These are phyloP conservation scores for Forficula auricularia DNA, from an alignment of 1,140 invertebrate genomes.

Conservation along the genomic window DNA sequence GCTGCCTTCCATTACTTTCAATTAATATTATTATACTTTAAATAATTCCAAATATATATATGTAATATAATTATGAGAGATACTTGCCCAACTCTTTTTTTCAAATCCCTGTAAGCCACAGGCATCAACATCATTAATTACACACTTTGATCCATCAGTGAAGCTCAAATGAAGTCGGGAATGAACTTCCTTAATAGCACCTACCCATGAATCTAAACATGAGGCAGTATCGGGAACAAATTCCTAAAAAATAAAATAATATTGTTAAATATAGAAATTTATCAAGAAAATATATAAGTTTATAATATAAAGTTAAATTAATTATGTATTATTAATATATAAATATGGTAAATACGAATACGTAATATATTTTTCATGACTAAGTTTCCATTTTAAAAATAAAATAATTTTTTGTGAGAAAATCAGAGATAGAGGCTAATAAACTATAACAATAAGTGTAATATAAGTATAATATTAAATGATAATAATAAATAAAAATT, in stretches of 20 bases:
- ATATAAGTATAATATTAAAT: no score
- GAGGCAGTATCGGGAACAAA: constrained; percentile 66
- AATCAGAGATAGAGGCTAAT: no score
- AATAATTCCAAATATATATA: no score
- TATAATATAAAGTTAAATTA: constrained; percentile 1
- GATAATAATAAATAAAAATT: no score
- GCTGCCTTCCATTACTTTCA: no score
- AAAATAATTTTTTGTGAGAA: no score
- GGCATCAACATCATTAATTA: constrained; percentile 45
- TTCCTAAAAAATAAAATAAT: constrained; percentile 29
- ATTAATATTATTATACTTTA: no score
- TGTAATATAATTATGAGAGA: no score
- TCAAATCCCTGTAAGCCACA: constrained; percentile 41
- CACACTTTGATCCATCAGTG: constrained; percentile 41
- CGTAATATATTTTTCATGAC: no score
- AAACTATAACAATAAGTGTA: no score
- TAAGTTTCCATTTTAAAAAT: no score
- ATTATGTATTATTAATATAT: constrained; percentile 8
- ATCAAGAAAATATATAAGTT: constrained; percentile 7
- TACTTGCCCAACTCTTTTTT: constrained; percentile 35
- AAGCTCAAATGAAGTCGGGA: constrained; percentile 45
- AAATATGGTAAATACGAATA: no score
- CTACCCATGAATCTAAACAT: constrained; percentile 76
- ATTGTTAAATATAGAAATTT: constrained; percentile 7
- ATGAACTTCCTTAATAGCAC: constrained; percentile 47